Base-by-base conservation (phyloP, 2,888 invertebrate species). In the Cantharis flavilabris region DNA sequence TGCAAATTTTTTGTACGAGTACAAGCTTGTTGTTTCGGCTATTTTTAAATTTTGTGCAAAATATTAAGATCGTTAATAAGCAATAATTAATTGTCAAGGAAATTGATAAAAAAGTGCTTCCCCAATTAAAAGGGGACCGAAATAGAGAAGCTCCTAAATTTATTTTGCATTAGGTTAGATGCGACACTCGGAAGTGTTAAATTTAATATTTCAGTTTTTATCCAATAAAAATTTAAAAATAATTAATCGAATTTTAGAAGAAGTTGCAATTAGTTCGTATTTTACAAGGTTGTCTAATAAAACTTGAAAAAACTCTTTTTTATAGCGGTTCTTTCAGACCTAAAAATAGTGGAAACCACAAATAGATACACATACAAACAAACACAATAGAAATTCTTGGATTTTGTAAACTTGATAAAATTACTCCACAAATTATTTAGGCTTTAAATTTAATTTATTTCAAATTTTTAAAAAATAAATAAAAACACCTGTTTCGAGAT, bases 1-100 rank as follows among this genome's bases (percentile, higher is more conserved):
- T 76, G 76, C 76, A 76, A 69, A 64, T 49, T 73, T 75, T 80
- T 78, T 80, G 23, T 75, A 80, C 64, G 79, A 76, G 49, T 76
- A 78, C 78, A 71, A 70, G 70, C 76, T 72, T 71, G 26, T 76
- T 72, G 75, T 75, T 67, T 23, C 16, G 62, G 69, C 62, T 70
- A 63, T 67, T 67, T 67, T 67, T 67, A 67, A 67, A 49, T 49
- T 33, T 49, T 49, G n/a, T n/a, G 49, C 49, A 49, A 49, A 49
- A 49, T 49, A 49, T 49, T 49, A 49, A 49, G 49, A 49, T 49
- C 49, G 49, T 49, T 49, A 49, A 49, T 49, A 49, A 49, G 49
- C n/a, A 49, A 49, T 49, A 49, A 49, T 49, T 49, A 49, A 49
- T 49, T 49, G 49, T 49, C 49, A 49, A 49, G 49, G 49, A 49